These are phyloP conservation scores for Promerops cafer DNA, from an alignment of 2,113 vertebrate species.

Conservation along the genomic window DNA sequence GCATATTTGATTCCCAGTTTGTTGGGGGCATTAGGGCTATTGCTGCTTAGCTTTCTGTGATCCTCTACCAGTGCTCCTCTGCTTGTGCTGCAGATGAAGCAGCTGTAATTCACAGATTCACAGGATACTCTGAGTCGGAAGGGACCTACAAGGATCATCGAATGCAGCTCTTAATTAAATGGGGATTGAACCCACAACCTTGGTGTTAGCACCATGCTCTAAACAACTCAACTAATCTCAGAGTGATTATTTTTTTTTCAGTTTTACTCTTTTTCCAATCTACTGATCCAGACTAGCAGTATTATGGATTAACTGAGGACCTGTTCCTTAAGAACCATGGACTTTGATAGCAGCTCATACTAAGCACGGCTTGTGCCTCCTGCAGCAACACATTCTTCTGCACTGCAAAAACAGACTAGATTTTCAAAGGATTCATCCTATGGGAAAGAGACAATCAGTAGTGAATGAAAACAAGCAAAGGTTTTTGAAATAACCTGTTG, in stretches of 20 bases:
- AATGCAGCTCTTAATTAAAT: not conserved
- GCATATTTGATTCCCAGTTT: not conserved
- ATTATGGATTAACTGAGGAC: not conserved
- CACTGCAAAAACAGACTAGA: not conserved
- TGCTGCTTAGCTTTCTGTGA: not conserved
- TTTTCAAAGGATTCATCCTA: not conserved
- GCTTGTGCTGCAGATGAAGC: not conserved
- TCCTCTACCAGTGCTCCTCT: rapidly evolving
- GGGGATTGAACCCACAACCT: not conserved
- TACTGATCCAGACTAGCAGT: not conserved
- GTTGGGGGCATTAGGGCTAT: not conserved
- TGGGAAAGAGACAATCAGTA: not conserved
- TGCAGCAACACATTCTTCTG: not conserved
- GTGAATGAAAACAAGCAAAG: not conserved
- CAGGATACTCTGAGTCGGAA: not conserved
- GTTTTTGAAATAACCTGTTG: not conserved
- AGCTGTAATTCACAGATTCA: not conserved
- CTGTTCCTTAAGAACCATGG: not conserved
- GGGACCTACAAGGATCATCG: too few species aligned
- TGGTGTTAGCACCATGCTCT: too few species aligned
- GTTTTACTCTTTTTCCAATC: not conserved
- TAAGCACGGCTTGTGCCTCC: not conserved
- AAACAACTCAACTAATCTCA: not conserved
- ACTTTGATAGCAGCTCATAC: not conserved
- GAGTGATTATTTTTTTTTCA: not conserved